phyloP scores from a whole-genome alignment of 2,888 invertebrate species.

The Stenurella melanura region DNA sequence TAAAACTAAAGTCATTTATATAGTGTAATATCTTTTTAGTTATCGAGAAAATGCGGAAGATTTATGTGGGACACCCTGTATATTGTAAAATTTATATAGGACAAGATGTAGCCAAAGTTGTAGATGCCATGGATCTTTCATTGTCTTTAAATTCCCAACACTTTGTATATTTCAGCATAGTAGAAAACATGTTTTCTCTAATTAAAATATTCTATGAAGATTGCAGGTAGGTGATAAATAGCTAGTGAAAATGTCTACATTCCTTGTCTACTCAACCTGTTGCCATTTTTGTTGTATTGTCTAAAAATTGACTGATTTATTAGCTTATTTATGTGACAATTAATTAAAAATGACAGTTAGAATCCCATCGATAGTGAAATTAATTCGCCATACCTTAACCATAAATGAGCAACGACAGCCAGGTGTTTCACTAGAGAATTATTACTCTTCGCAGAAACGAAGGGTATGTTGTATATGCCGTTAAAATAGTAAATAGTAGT shows the following conservation, averaged over 20 bases:
- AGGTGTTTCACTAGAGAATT: too few species aligned
- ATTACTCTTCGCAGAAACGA: too few species aligned
- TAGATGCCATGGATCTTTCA: background rate
- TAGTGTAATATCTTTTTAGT: too few species aligned
- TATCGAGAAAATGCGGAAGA: too few species aligned
- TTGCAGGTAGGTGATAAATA: background rate
- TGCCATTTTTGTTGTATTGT: constrained; percentile 14
- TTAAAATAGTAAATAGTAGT: too few species aligned
- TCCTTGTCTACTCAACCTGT: background rate
- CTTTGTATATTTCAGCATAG: background rate
- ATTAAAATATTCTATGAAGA: background rate
- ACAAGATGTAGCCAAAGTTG: background rate
- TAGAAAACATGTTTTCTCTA: background rate
- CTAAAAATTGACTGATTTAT: constrained; percentile 30
- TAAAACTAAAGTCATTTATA: too few species aligned
- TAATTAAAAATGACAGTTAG: constrained; percentile 31
- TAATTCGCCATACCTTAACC: background rate
- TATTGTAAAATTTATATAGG: too few species aligned
- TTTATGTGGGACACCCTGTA: too few species aligned
- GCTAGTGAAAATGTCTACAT: constrained; percentile 10
- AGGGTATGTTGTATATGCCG: too few species aligned
- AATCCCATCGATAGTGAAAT: constrained; percentile 11
- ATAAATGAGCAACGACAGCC: too few species aligned
- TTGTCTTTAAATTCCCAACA: too few species aligned
- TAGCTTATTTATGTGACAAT: constrained; percentile 36